Base-by-base conservation (phyloP, 2,888 invertebrate genomes). In the Taphrorychus bicolor region DNA sequence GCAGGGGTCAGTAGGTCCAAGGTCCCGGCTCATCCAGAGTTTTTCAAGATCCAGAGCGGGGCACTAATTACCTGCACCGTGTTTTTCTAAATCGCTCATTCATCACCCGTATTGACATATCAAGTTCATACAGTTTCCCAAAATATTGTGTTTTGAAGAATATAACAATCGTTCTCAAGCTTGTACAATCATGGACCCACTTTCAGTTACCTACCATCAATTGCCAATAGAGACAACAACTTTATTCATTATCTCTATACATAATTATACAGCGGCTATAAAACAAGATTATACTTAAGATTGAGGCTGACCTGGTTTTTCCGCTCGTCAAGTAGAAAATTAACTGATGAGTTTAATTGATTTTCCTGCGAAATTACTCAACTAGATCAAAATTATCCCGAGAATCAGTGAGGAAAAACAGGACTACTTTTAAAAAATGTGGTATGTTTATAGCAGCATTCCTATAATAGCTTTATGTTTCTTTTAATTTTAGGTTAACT, bases 131-230 rank as follows among this genome's bases (percentile, higher is more conserved):
- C 1, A 14, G 3, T 23, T 41, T 16, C 61, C 24, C 18, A 18
- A 59, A 69, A 45, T 59, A 69, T 59, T 24, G 48, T 54, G 7
- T 5, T 51, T 17, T 51, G 45, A 45, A 45, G 45, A 45, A 45
- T 14, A 17, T 2, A 16, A 45, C 14, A 45, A 14, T n/a, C 14
- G 32, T 32, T 32, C 11, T 32, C 32, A 32, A 32, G 32, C 3
- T 32, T 45, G 14, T 17, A n/a, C 16, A 14, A 45, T n/a, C 14
- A 32, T 32, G 32, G 14, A 1, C 17, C 7, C 45, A 45, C 2
- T 14, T 5, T 11, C 11, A 7, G 5, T 7, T 5, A 7, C 45
- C 14, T 7, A 7, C n/a, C n/a, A 45, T 16, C 45, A 1, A 45
- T 45, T 2, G 2, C 17, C 5, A 7, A 45, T 16, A 45, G 11